A percentile compares a stretch with the other conserved stretches of the same genome.
These are phyloP conservation scores for Pachypanchax playfairii DNA, from an alignment of 2,113 vertebrate species.

Conservation along the genomic window DNA sequence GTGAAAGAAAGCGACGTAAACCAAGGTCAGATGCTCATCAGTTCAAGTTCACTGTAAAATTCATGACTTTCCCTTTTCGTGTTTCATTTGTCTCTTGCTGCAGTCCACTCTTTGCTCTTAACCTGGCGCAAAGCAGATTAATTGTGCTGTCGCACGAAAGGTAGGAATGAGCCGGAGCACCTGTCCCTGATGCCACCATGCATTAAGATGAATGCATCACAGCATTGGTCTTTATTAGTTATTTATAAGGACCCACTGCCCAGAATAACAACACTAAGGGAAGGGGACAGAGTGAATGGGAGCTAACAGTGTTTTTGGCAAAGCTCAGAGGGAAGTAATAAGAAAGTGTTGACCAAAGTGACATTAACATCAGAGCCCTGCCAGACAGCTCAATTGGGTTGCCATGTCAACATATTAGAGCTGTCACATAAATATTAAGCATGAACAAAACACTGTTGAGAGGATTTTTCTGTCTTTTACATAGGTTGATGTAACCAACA, in stretches of 20 bases:
- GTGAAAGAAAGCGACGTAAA: constrained; percentile 4
- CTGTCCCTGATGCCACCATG: constrained; percentile 65
- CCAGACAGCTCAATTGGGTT: not conserved
- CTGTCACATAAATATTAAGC: constrained; percentile 23
- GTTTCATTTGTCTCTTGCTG: constrained; percentile 65
- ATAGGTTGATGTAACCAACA: not conserved
- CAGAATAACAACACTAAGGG: constrained; percentile 69
- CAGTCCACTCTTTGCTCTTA: constrained; percentile 52
- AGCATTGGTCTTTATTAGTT: constrained; percentile 66
- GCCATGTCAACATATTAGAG: constrained; percentile 21
- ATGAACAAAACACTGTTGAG: not conserved
- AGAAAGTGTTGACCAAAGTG: constrained; percentile 32
- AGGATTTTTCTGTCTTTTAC: constrained; percentile 4
- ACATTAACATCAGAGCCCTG: constrained; percentile 20
- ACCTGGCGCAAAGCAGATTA: constrained; percentile 66
- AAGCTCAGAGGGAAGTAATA: constrained; percentile 3
- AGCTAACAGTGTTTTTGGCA: constrained; percentile 14
- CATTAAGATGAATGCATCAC: constrained; percentile 70
- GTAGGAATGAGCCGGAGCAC: constrained; percentile 52
- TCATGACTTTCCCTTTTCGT: constrained; percentile 70
- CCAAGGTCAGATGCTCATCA: constrained; percentile 49
- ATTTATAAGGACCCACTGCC: constrained; percentile 69
- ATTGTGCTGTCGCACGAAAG: constrained; percentile 58
- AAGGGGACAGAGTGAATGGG: constrained; percentile 4
- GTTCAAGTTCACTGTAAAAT: constrained; percentile 71